Conservation (phyloP, 2,888 invertebrate species). For the Tortrix viridana region DNA sequence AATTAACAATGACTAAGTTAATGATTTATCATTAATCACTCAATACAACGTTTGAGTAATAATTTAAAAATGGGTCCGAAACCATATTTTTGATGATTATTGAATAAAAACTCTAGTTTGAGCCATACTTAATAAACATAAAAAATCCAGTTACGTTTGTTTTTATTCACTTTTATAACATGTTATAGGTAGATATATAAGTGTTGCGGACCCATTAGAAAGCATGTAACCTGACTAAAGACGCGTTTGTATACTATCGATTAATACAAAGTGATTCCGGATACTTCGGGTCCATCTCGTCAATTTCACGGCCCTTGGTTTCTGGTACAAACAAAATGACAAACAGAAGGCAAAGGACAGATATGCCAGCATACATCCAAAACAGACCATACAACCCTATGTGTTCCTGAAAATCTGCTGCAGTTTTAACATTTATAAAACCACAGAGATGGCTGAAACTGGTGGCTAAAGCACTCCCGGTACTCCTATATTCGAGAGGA, state of each 20-base stretch:
- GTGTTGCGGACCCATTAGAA: no score
- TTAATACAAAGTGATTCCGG: conserved; percentile 83
- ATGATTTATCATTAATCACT: conserved; percentile 7
- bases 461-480: conserved; percentile 89
- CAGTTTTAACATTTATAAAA: conserved; percentile 92
- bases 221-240: no score
- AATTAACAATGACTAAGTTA: conserved; percentile 15
- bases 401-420: conserved; percentile 89
- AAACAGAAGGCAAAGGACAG: conserved; percentile 91
- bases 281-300: conserved; percentile 92
- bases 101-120: no score
- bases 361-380: conserved; percentile 93
- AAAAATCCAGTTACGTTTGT: no score
- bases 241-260: conserved; percentile 64
- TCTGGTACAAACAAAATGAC: conserved; percentile 94
- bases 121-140: no score
- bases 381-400: conserved; percentile 92
- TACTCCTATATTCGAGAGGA: conserved; percentile 88
- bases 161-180: background rate
- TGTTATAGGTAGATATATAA: no score
- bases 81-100: no score
- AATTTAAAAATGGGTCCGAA: no score
- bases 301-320: conserved; percentile 94
- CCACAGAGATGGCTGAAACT: conserved; percentile 94
- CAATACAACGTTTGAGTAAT: background rate